Evolutionary conservation across 2,797 vertebrate genomes (phyloP).

Genomic region (Pseudocheirus occidentalis): DNA sequence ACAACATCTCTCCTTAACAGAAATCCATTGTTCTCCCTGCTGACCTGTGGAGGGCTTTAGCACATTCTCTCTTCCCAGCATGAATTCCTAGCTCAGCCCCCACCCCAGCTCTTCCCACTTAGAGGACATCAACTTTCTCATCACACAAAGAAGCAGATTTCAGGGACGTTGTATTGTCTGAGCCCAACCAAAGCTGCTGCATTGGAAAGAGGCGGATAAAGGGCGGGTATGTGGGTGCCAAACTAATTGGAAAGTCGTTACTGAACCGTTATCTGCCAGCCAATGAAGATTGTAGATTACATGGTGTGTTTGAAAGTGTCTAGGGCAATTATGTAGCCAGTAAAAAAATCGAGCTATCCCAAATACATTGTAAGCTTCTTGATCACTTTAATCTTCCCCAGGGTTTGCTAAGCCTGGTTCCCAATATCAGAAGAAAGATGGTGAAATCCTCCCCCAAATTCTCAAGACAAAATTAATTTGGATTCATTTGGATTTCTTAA

Average conservation of each 20-base stretch:
- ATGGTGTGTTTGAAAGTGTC: neutral
- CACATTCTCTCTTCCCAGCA: neutral
- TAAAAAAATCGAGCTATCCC: neutral
- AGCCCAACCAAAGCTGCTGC: constrained; percentile 11
- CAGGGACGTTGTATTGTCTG: neutral
- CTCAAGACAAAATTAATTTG: neutral
- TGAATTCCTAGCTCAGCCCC: neutral
- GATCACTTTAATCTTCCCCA: neutral
- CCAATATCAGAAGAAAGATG: neutral
- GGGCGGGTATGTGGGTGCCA: neutral
- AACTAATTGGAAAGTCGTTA: constrained; percentile 18
- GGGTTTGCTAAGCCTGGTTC: neutral
- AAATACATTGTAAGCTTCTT: neutral
- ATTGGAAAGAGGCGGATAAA: neutral
- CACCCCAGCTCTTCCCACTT: constrained; percentile 3
- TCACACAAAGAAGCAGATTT: neutral
- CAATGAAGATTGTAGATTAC: neutral
- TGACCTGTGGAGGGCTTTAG: neutral
- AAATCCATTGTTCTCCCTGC: neutral
- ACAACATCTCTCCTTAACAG: neutral
- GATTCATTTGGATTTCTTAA: neutral
- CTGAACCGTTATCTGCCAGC: neutral
- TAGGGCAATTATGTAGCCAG: neutral
- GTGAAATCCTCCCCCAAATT: neutral
- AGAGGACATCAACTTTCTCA: neutral